Conservation (phyloP, 2,797 vertebrate species). For the Melanotaenia parkinsoni region DNA sequence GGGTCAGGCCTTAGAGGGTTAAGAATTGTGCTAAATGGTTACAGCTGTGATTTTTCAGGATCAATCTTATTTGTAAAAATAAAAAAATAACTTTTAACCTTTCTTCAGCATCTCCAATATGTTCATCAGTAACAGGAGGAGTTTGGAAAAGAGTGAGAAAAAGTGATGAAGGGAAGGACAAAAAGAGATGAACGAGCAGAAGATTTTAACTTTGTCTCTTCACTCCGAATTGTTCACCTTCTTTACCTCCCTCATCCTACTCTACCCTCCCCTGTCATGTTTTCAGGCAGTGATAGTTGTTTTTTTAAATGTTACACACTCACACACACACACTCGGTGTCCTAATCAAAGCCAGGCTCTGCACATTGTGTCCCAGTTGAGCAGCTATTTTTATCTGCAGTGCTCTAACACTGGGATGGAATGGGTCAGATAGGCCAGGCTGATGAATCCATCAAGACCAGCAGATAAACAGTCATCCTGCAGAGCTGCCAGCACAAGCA, state of each 20-base stretch:
- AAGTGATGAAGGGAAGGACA: background rate
- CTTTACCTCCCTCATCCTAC: conserved; percentile 30
- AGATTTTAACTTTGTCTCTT: conserved; percentile 17
- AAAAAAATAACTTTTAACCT: background rate
- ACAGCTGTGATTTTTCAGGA: background rate
- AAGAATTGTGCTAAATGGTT: background rate
- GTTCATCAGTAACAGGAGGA: background rate
- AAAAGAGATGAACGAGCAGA: conserved; percentile 13
- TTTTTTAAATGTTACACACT: conserved; percentile 46
- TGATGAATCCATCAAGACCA: conserved; percentile 68
- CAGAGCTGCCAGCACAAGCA: conserved; percentile 1
- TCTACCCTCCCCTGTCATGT: conserved; percentile 36
- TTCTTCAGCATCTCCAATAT: background rate
- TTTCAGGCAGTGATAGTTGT: conserved; percentile 60
- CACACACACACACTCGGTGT: conserved; percentile 41
- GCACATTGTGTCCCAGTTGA: conserved; percentile 79
- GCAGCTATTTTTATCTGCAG: conserved; percentile 74
- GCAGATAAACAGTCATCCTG: conserved; percentile 52
- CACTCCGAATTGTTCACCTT: conserved; percentile 18
- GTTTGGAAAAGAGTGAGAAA: background rate
- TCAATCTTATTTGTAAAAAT: background rate
- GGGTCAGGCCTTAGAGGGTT: too few species aligned
- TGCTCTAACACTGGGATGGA: conserved; percentile 64
- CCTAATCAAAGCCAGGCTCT: conserved; percentile 77
- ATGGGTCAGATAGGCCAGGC: conserved; percentile 68